Conservation (phyloP, 2,797 vertebrate genomes). For the Buceros bicornis region DNA sequence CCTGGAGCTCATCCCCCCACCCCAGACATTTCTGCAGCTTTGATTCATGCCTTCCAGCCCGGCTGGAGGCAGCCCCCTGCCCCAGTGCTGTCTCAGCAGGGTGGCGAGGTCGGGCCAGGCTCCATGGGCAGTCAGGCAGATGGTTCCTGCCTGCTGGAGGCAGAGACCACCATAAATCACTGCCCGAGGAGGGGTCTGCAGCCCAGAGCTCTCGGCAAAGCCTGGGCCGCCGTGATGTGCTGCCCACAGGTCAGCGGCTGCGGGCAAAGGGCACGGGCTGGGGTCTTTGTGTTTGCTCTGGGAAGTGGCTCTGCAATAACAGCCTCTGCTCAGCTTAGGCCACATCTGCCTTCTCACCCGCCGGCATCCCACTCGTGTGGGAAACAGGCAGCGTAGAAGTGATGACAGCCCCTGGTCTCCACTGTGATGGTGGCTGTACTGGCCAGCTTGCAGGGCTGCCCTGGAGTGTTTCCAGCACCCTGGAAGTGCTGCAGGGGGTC, state of each 20-base stretch:
- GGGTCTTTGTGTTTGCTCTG: background rate
- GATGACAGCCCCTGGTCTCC: background rate
- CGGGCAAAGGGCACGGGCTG: background rate
- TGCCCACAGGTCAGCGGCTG: slow-evolving; percentile 11
- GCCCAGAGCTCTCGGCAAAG: background rate
- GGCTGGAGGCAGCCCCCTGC: background rate
- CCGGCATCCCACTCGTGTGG: background rate
- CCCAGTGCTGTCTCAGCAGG: background rate
- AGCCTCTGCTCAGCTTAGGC: rapidly evolving
- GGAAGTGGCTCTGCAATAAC: slow-evolving; percentile 15
- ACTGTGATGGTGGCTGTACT: rapidly evolving
- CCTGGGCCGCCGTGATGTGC: rapidly evolving
- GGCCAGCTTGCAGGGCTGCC: rapidly evolving
- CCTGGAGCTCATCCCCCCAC: no score
- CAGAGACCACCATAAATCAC: background rate
- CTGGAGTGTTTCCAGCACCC: no score
- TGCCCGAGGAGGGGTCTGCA: background rate
- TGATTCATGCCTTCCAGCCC: background rate
- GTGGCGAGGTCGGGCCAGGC: background rate
- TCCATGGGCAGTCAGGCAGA: background rate
- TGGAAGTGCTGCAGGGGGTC: no score
- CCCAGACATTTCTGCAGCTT: background rate
- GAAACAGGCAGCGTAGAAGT: rapidly evolving
- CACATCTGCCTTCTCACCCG: background rate
- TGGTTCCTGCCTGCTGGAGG: background rate